Percentiles rank a stretch among this genome's conserved stretches.
phyloP scores from a whole-genome alignment of 1,140 invertebrate genomes.

The Euwallacea fornicatus region DNA sequence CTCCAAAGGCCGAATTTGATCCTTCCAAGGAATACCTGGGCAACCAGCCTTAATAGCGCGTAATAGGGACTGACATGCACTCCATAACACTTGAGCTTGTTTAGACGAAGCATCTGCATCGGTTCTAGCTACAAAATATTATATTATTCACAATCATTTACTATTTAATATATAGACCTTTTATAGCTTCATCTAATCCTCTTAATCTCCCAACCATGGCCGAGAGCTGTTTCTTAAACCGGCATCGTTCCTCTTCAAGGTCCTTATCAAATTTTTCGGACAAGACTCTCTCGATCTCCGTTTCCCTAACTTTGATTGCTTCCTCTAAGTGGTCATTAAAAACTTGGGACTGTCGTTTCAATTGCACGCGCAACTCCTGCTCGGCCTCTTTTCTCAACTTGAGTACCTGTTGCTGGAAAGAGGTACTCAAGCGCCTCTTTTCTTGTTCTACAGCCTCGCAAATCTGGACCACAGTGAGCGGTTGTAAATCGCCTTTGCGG shows the following conservation, averaged over 20 bases:
- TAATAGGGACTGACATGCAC: constrained; percentile 83
- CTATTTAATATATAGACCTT: constrained; percentile 59
- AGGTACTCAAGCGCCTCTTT: constrained; percentile 57
- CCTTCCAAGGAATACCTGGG: constrained; percentile 57
- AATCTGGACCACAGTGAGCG: constrained; percentile 57
- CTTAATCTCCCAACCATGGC: constrained; percentile 78
- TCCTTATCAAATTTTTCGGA: constrained; percentile 70
- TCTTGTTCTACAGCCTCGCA: constrained; percentile 60
- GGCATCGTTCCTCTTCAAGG: constrained; percentile 66
- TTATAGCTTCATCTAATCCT: constrained; percentile 85
- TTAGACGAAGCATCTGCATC: constrained; percentile 73
- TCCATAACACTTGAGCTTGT: constrained; percentile 87
- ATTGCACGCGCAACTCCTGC: constrained; percentile 71
- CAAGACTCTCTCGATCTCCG: constrained; percentile 67
- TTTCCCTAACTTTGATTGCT: constrained; percentile 69
- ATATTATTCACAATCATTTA: no score
- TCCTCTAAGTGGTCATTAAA: constrained; percentile 82
- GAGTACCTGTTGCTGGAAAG: constrained; percentile 61
- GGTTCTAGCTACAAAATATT: constrained; percentile 33
- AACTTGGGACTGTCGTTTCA: constrained; percentile 78
- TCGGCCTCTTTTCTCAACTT: constrained; percentile 69
- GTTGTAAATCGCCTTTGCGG: constrained; percentile 53
- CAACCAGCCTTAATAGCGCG: constrained; percentile 68
- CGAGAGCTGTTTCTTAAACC: constrained; percentile 77
- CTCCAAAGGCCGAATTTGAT: constrained; percentile 72